phyloP scores from a whole-genome alignment of 2,888 invertebrate genomes.

The Anorthoa munda region DNA sequence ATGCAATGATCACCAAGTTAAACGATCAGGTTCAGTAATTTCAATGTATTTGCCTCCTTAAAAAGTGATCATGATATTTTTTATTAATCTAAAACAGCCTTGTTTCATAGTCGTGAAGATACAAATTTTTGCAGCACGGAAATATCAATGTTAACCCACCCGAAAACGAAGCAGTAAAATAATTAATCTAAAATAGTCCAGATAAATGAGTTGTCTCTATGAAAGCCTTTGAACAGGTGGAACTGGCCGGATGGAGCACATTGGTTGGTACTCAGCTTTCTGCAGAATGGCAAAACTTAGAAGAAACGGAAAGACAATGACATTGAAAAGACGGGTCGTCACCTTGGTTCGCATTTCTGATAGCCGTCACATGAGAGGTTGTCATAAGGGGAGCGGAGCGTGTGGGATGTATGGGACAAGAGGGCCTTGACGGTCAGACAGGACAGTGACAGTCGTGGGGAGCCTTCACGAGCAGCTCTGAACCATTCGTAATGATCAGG shows the following conservation, averaged over 20 bases:
- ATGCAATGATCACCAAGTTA: too few species aligned
- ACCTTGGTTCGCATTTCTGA: conserved; percentile 1
- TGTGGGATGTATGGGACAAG: background rate
- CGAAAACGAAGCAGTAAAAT: background rate
- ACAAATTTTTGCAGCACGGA: background rate
- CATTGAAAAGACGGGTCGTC: background rate
- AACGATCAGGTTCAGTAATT: background rate
- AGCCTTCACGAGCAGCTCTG: conserved; percentile 15
- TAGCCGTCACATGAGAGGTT: conserved; percentile 5
- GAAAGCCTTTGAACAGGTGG: conserved; percentile 23
- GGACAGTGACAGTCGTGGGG: background rate
- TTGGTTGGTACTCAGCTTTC: conserved; percentile 22
- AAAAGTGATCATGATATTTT: background rate
- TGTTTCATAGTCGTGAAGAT: conserved; percentile 7
- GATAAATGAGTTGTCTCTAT: background rate
- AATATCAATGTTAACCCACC: background rate
- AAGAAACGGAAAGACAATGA: conserved; percentile 9
- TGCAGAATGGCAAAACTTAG: conserved; percentile 6
- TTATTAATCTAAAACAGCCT: background rate
- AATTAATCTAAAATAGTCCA: background rate
- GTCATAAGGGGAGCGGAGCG: background rate
- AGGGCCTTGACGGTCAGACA: background rate
- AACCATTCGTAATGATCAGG: conserved; percentile 52
- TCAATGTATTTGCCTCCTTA: background rate
- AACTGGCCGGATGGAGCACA: conserved; percentile 10